Conservation (phyloP, 23 tunicate species). For the Diplosoma virens region DNA sequence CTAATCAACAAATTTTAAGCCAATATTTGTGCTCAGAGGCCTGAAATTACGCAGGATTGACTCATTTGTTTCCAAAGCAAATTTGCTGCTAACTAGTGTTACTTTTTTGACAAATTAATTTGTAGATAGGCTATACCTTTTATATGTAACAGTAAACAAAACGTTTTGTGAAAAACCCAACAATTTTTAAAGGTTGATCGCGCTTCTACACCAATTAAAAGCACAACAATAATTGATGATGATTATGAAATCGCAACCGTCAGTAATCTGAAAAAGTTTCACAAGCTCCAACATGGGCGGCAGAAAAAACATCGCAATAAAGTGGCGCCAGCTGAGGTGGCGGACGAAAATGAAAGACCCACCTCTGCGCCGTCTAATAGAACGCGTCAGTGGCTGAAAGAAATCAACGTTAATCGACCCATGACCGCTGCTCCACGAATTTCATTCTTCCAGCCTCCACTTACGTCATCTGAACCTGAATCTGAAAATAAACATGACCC, state of each 20-base stretch:
- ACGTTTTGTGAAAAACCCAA: too few species aligned
- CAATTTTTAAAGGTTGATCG: neutral
- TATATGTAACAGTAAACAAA: too few species aligned
- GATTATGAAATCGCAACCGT: neutral
- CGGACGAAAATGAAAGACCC: slow-evolving; percentile 2
- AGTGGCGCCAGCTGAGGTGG: slow-evolving; percentile 1
- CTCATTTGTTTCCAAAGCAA: too few species aligned
- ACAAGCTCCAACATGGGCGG: slow-evolving; percentile 4
- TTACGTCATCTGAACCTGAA: too few species aligned
- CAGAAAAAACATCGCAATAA: neutral
- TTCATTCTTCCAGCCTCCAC: neutral
- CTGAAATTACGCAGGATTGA: too few species aligned
- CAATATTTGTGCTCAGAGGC: too few species aligned
- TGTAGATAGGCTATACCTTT: too few species aligned
- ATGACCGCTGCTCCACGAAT: slow-evolving; percentile 29
- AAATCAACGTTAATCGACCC: slow-evolving; percentile 20
- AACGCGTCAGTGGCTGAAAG: slow-evolving; percentile 11
- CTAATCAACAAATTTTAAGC: too few species aligned
- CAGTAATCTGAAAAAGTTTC: slow-evolving; percentile 1
- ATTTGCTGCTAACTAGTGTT: too few species aligned
- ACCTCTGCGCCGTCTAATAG: slow-evolving; percentile 16
- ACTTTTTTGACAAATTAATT: too few species aligned
- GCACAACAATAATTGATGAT: slow-evolving; percentile 13
- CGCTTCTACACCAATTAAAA: neutral
- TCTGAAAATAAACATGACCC: too few species aligned